These are phyloP conservation scores for Cataglyphis cursor DNA, from an alignment of 2,888 invertebrate genomes.

Conservation along the genomic window DNA sequence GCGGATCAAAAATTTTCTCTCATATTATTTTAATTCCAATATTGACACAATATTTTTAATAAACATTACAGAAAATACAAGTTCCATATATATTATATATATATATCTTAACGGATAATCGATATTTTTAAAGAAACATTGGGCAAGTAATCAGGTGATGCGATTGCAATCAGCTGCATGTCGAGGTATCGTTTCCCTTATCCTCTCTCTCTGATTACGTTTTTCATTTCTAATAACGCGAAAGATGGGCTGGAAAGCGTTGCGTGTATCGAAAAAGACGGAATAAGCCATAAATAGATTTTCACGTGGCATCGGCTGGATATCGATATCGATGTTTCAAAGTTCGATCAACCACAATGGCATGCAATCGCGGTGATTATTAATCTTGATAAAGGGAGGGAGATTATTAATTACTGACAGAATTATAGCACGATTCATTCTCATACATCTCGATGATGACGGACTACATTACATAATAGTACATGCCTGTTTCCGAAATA, in stretches of 20 bases:
- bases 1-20: neutral
- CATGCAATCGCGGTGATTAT: constrained; percentile 63
- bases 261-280: neutral
- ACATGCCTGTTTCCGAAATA: neutral
- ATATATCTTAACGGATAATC: neutral
- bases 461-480: constrained; percentile 5
- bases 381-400: constrained; percentile 67
- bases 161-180: neutral
- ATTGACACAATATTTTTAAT: neutral
- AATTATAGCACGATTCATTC: constrained; percentile 62
- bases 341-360: constrained; percentile 62
- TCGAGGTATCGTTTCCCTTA: neutral
- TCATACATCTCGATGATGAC: neutral
- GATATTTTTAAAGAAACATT: neutral
- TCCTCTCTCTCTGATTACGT: neutral
- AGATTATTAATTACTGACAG: constrained; percentile 34
- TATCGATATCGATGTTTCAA: neutral
- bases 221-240: constrained; percentile 13
- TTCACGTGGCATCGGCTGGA: constrained; percentile 24
- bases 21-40: neutral
- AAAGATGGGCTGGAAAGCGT: neutral
- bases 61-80: neutral
- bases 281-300: constrained; percentile 41
- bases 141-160: neutral
- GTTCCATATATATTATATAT: no score